phyloP scores from a whole-genome alignment of 2,113 vertebrate species.

The Syngnathus floridae region DNA sequence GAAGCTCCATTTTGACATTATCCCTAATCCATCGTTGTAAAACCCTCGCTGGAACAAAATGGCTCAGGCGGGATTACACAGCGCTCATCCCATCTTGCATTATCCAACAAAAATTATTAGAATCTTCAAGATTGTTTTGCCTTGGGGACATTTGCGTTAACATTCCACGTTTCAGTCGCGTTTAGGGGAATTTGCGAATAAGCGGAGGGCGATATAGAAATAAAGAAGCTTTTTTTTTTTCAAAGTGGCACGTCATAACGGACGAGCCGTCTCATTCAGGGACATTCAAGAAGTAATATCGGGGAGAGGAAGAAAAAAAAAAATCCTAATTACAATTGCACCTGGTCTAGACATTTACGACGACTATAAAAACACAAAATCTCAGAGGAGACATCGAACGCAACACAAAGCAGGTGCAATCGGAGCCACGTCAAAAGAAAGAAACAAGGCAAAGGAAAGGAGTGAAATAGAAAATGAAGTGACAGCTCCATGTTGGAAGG shows the following conservation, averaged over 20 bases:
- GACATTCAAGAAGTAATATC: background rate
- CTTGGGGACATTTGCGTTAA: constrained; percentile 18
- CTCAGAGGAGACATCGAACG: constrained; percentile 49
- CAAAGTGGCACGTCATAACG: constrained; percentile 21
- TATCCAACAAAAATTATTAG: constrained; percentile 16
- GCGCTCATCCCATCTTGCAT: constrained; percentile 32
- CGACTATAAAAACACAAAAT: constrained; percentile 40
- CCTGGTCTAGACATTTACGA: constrained; percentile 49
- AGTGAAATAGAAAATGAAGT: constrained; percentile 33
- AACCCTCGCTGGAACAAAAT: constrained; percentile 38
- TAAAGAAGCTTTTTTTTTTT: background rate
- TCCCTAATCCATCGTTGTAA: constrained; percentile 36
- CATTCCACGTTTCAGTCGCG: constrained; percentile 19
- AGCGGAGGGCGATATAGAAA: constrained; percentile 8
- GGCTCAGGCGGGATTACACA: constrained; percentile 45
- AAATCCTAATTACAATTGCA: constrained; percentile 50
- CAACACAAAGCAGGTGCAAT: constrained; percentile 57
- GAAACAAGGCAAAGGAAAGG: constrained; percentile 18
- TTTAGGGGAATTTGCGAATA: constrained; percentile 10
- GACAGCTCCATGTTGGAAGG: constrained; percentile 8
- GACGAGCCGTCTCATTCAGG: constrained; percentile 14
- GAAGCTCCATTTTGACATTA: constrained; percentile 30
- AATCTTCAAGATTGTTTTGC: constrained; percentile 15
- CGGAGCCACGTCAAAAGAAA: constrained; percentile 61
- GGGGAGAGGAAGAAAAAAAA: constrained; percentile 7